Evolutionary conservation across 2,888 invertebrate genomes (phyloP), one percentile per base, ranked within the genome.

Genomic region (Salpingus planirostris): DNA sequence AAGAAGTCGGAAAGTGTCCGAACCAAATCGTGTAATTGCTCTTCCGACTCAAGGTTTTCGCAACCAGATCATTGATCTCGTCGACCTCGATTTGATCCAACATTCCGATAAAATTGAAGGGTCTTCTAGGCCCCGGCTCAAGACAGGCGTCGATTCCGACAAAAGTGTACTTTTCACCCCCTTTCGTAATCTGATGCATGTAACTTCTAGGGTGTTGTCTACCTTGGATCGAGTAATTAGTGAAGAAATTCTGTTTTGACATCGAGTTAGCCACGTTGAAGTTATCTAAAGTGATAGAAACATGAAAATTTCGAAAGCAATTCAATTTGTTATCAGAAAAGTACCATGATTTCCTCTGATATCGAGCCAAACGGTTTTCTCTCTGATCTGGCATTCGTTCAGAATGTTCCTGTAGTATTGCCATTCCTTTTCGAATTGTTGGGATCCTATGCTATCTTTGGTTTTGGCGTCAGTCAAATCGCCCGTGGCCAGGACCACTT

Each of bases 1-100:
- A 82, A 3, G 91, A 90, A 11, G 90, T 87, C 2, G 93, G 91
- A 64, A 91, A 92, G 62, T 93, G 93, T 2, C 89, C 91, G 66
- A 90, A 92, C 75, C 81, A 83, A 40, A 86, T 64, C 2, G 80
- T 79, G 46, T 75, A 71, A 54, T 79, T 75, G 37, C 70, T 68
- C 2, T 54, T 47, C 36, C 69, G 68, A 1, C 53, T 46, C 31
- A 71, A 67, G 4, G 78, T 73, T 43, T 74, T 67, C 26, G 65
- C 55, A 33, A 76, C 70, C 25, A 82, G 67, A 37, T 67, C 64
- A 35, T 71, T 60, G 29, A 88, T 62, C 46, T 66, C 61, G 15
- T 68, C 58, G 38, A 76, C 72, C 59, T 81, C 80, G 13, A 67
- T 56, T 4, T 61, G 44, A 39, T 76, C 74, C 13, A 84, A 57